Base-by-base conservation (phyloP, 1,140 invertebrate species). In the Calephelis virginiensis region DNA sequence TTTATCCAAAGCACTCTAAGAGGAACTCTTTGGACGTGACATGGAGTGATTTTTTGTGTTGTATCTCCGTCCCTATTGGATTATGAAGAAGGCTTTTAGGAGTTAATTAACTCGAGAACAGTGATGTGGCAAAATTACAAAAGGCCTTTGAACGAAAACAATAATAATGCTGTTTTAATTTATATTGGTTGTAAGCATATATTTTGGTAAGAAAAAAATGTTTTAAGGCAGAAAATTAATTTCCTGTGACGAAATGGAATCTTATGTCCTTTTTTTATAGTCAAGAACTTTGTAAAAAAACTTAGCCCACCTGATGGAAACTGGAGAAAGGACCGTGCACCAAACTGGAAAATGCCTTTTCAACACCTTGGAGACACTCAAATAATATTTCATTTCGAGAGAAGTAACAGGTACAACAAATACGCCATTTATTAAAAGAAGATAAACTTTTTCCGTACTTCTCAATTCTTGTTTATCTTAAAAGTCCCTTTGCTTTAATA, bases 51-150 rank as follows among this genome's bases (percentile, higher is more conserved):
- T 84, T 87, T 87, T 85, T 82, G 73, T 79, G 74, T 75, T 60
- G 63, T 38, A 70, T 67, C 78, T 81, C 83, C 84, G 78, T 86
- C 77, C 70, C 71, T 69, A 64, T 70, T 73, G 73, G 78, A 84
- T 84, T 87, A 84, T 81, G 72, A 64, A 78, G 71, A 56, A 68
- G 65, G 70, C 77, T 76, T 83, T 86, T 82, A 81, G 81, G 77
- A 75, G 79, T 79, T 90, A 90, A 90, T 90, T 89, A 89, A 86
- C 67, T 83, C 74, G 75, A 82, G 80, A 68, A 77, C 64, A 72
- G 72, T 78, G 69, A 76, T 66, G 45, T 65, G 61, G 68, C 71
- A 63, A 73, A 64, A 67, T 63, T 61, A 40, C 48, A 8, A 63
- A 48, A 45, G 48, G 53, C 61, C 17, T 56, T 17, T 40, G 49